Conservation (phyloP, 1,140 invertebrate species). For the Leptonema lineaticorne region DNA sequence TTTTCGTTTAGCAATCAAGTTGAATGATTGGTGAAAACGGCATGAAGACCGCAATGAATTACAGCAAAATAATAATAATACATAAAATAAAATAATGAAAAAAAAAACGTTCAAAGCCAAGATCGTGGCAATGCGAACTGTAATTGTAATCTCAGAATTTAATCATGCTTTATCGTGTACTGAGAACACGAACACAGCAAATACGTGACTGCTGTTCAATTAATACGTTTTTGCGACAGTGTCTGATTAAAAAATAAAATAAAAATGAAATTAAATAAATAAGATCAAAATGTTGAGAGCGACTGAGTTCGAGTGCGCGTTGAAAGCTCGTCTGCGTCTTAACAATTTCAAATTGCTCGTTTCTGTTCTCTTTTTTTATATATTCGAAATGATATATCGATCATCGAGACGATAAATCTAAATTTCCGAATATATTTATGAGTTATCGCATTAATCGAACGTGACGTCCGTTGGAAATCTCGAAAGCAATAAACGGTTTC, state of each 20-base stretch:
- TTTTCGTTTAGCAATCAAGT: slow-evolving; percentile 1
- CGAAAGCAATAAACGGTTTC: too few species aligned
- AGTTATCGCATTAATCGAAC: slow-evolving; percentile 4
- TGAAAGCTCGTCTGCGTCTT: neutral
- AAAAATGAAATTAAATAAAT: too few species aligned
- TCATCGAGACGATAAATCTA: slow-evolving; percentile 21
- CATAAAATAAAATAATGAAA: neutral
- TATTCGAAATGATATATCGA: slow-evolving; percentile 25
- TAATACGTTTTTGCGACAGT: slow-evolving; percentile 1
- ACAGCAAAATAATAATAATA: neutral
- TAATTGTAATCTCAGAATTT: slow-evolving; percentile 19
- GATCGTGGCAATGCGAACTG: slow-evolving; percentile 16
- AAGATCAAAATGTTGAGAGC: neutral
- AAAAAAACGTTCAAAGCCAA: neutral
- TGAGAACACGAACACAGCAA: slow-evolving; percentile 5
- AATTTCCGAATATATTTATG: slow-evolving; percentile 6
- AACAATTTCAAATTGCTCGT: neutral
- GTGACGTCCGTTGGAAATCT: neutral
- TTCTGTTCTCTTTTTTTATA: neutral
- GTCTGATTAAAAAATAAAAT: neutral
- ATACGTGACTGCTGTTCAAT: slow-evolving; percentile 15
- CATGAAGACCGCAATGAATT: neutral
- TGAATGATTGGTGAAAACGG: slow-evolving; percentile 15
- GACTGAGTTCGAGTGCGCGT: neutral
- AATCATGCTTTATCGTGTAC: slow-evolving; percentile 18